Conservation (phyloP, 2,797 vertebrate genomes). For the Selene dorsalis region DNA sequence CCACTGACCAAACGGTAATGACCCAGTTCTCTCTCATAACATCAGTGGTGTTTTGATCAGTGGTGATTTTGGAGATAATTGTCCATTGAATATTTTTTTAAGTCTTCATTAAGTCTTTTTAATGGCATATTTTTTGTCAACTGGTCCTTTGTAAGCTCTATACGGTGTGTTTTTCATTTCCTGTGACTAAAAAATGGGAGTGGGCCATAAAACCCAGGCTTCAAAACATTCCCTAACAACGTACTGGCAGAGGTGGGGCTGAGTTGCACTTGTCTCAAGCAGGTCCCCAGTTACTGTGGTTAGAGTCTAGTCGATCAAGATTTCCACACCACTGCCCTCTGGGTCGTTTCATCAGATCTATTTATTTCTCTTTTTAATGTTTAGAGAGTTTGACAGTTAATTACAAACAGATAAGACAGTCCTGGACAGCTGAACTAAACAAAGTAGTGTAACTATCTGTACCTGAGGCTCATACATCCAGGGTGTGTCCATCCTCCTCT, state of each 20-base stretch:
- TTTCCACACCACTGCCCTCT: neutral
- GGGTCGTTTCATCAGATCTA: neutral
- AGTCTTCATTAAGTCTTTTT: too few relatives aligned
- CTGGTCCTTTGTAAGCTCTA: neutral
- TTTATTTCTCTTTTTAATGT: neutral
- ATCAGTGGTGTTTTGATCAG: neutral
- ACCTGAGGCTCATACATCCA: slow-evolving; percentile 87
- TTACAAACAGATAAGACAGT: neutral
- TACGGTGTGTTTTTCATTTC: neutral
- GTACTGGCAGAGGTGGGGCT: neutral
- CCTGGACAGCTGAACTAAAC: rapidly evolving
- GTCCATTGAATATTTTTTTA: too few relatives aligned
- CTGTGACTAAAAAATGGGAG: neutral
- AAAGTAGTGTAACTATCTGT: slow-evolving; percentile 5
- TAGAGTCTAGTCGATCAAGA: too few relatives aligned
- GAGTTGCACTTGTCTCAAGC: neutral
- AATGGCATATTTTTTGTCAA: too few relatives aligned
- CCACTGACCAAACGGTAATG: neutral
- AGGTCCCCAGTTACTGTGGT: too few relatives aligned
- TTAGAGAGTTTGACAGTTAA: neutral
- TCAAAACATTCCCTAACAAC: neutral
- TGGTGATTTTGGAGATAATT: too few relatives aligned
- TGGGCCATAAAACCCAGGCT: neutral
- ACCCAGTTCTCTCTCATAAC: neutral
- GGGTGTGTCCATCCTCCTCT: slow-evolving; percentile 79